Evolutionary conservation across 2,797 vertebrate genomes (phyloP).

Genomic region (Gallirallus australis): DNA sequence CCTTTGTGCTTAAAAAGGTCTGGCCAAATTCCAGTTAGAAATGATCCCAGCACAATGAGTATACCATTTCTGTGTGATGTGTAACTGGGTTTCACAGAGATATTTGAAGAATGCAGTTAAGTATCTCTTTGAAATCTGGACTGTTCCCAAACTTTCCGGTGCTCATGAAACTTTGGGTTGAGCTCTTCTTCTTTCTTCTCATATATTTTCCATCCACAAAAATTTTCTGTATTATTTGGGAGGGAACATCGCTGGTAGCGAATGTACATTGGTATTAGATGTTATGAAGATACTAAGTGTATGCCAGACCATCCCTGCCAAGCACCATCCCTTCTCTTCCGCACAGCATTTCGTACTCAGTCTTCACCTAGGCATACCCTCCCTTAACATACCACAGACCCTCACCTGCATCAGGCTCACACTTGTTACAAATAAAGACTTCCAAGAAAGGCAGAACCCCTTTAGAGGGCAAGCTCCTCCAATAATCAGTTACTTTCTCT

Average conservation of each 20-base stretch:
- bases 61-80: conserved; percentile 51
- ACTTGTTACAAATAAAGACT: neutral
- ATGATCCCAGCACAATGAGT: conserved; percentile 42
- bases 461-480: neutral
- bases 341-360: neutral
- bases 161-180: neutral
- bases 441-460: neutral
- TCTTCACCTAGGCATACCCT: neutral
- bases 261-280: neutral
- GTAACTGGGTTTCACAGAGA: conserved; percentile 44
- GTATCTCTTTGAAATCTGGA: conserved; percentile 70
- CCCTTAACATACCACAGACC: neutral
- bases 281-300: conserved; percentile 18
- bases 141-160: conserved; percentile 28
- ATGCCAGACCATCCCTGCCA: neutral
- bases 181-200: conserved; percentile 33
- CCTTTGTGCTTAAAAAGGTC: conserved; percentile 64
- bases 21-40: conserved; percentile 67
- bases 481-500: neutral
- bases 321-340: neutral
- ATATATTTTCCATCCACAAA: conserved; percentile 30
- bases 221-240: conserved; percentile 35
- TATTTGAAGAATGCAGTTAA: conserved; percentile 76
- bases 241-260: neutral
- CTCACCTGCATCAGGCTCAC: neutral